These are phyloP conservation scores for Rotaria macrura DNA, from an alignment of 2,888 invertebrate genomes.

Conservation along the genomic window DNA sequence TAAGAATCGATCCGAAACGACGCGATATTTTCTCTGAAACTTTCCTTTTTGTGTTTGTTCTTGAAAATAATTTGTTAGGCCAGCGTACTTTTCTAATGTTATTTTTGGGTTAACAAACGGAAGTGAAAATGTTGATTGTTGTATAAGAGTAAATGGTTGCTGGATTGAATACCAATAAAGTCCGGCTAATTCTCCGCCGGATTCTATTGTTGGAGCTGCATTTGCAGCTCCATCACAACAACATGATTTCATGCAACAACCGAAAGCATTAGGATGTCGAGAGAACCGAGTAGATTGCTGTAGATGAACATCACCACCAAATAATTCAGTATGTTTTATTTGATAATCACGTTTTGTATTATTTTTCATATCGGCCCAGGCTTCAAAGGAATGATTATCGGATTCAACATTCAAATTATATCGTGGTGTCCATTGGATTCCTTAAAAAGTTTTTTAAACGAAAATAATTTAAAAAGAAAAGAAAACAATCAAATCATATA, in stretches of 20 bases:
- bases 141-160: neutral
- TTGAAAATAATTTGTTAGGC: conserved; percentile 5
- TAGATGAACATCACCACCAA: conserved; percentile 29
- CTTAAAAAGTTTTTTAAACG: neutral
- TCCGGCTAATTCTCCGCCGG: conserved; percentile 29
- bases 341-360: conserved; percentile 23
- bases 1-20: conserved; percentile 25
- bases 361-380: conserved; percentile 31
- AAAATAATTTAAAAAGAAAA: neutral
- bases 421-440: conserved; percentile 25
- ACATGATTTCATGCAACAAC: neutral
- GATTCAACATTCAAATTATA: conserved; percentile 23
- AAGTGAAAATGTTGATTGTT: conserved; percentile 24
- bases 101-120: conserved; percentile 27
- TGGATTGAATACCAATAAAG: conserved; percentile 28
- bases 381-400: conserved; percentile 19
- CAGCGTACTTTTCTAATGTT: conserved; percentile 22
- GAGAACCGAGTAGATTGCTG: neutral
- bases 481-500: no score
- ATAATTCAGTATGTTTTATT: conserved; percentile 29
- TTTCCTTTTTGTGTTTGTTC: conserved; percentile 26
- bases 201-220: neutral
- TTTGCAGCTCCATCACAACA: neutral
- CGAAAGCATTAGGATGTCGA: neutral
- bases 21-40: conserved; percentile 24